phyloP scores from a whole-genome alignment of 1,140 invertebrate species.

The Philopotamus ludificatus region DNA sequence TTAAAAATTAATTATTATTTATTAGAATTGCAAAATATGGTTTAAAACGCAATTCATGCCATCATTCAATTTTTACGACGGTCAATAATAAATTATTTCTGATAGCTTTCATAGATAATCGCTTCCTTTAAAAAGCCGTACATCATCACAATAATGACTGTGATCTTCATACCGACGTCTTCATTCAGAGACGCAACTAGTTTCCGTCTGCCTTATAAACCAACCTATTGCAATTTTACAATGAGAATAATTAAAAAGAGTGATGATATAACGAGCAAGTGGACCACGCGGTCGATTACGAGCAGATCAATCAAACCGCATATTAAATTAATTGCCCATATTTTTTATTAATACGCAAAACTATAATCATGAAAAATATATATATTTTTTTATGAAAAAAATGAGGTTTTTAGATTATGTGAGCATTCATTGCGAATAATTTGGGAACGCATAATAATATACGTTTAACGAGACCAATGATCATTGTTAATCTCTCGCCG shows the following conservation, averaged over 20 bases:
- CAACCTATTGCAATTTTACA: background rate
- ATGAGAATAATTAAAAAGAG: background rate
- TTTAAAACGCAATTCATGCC: too few species aligned
- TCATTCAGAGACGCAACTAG: background rate
- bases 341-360: background rate
- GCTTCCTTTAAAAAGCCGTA: background rate
- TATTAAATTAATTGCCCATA: background rate
- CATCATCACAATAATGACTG: background rate
- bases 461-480: too few species aligned
- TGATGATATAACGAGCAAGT: background rate
- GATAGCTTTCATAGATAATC: too few species aligned
- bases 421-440: too few species aligned
- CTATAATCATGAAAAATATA: background rate
- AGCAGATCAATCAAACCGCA: background rate
- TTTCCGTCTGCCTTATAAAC: background rate
- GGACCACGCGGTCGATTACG: background rate
- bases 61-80: too few species aligned
- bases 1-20: too few species aligned
- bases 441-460: too few species aligned
- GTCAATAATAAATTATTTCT: too few species aligned
- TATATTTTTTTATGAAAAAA: background rate
- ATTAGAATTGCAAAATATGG: too few species aligned
- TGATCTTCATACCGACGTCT: background rate
- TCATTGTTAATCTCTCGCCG: background rate
- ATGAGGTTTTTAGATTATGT: background rate